Conservation (phyloP, 1,140 invertebrate genomes). For the Drosophila nasuta region DNA sequence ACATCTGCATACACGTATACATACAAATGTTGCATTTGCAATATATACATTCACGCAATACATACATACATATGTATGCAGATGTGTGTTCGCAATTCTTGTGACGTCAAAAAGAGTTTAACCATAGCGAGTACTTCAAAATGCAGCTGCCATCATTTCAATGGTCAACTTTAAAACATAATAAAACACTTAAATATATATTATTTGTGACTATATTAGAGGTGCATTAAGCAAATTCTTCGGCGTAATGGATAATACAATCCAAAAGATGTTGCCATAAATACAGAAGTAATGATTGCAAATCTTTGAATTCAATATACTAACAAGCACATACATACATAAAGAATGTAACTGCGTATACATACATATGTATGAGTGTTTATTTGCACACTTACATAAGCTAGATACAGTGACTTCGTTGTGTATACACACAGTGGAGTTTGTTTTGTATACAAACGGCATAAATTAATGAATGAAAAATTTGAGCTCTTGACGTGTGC, state of each 20-base stretch:
- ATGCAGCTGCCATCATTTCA: too few species aligned
- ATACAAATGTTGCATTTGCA: conserved; percentile 3
- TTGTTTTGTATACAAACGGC: conserved; percentile 7
- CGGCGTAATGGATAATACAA: not conserved
- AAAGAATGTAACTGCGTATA: not conserved
- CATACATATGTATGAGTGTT: not conserved
- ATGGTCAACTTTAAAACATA: too few species aligned
- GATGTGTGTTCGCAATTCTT: not conserved
- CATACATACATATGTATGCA: not conserved
- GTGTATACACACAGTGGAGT: not conserved
- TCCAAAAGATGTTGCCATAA: not conserved
- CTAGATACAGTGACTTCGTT: not conserved
- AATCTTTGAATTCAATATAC: not conserved
- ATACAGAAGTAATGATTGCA: not conserved
- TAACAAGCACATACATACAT: not conserved
- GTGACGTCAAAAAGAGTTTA: not conserved
- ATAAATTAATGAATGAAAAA: not conserved
- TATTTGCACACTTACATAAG: conserved; percentile 17
- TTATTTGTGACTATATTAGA: too few species aligned
- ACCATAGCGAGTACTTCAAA: too few species aligned
- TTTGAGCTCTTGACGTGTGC: not conserved
- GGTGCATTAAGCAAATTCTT: too few species aligned
- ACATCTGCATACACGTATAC: conserved; percentile 26
- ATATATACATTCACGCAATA: not conserved
- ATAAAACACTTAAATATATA: too few species aligned